Evolutionary conservation across 35 echinoderm and acorn worm genomes (phyloP), one percentile per base, ranked within the genome.

Genomic region (Acanthaster planci): DNA sequence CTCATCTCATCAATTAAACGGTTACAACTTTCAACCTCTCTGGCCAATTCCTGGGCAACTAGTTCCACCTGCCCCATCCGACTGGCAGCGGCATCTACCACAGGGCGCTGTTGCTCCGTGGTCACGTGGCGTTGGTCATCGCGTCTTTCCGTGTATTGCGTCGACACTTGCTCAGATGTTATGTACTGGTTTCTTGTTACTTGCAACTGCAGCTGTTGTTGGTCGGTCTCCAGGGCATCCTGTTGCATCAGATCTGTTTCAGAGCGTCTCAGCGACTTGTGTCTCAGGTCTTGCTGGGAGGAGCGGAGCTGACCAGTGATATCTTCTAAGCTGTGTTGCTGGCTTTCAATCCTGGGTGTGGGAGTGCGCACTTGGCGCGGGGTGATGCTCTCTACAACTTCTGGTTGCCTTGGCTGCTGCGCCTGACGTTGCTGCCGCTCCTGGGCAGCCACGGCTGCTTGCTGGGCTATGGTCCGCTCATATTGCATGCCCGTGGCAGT

Each of bases 1-100:
- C 35, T 52, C 82, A 89, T 86, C 18, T 86, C 82, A n/a, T 94
- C 92, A 38, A 94, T 94, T 3, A 90, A 59, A 22, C 82, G 77
- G 80, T 89, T 86, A 86, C 87, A 94, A 32, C 60, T 89, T 8
- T 94, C 92, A 22, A 90, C 83, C 47, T 94, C 90, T 29, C 79
- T 44, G 12, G 55, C 53, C 0, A 92, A 40, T 27, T 87, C 84
- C 29, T 86, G 39, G 30, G 16, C 57, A 15, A 90, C 26, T 35
- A 84, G 83, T 2, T 89, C 87, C 77, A 50, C 14, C 7, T 30
- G 15, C 38, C 51, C 77, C 42, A 38, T 80, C 34, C 42, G 36
- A 47, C 36, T 80, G 38, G 39, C 6, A 14, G 38, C 77, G 1
- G 18, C 39, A 21, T 80, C 77, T 42, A 40, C 39, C 38, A 80